Percentiles rank a stretch among this genome's conserved stretches.
phyloP scores from a whole-genome alignment of 2,888 invertebrate species.

The Leucophenga maculata region DNA sequence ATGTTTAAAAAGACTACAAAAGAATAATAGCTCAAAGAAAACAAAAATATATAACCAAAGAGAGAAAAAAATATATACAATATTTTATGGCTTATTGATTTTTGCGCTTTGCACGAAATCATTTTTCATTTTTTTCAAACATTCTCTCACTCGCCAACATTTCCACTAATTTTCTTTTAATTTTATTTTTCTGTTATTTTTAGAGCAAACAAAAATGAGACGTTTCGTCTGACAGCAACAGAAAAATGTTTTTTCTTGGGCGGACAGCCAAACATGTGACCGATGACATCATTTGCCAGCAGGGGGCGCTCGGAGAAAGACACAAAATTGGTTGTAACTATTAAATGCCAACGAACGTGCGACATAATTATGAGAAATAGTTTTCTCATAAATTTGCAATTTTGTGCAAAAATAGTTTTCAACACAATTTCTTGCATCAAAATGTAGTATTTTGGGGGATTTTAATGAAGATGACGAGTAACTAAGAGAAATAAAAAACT shows the following conservation, averaged over 20 bases:
- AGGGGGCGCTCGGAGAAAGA: not conserved
- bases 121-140: conserved; percentile 1
- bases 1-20: not conserved
- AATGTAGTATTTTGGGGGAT: no score
- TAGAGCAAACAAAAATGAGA: not conserved
- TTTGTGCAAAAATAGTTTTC: no score
- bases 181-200: conserved; percentile 10
- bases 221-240: conserved; percentile 1
- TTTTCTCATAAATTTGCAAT: no score
- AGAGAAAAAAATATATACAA: not conserved
- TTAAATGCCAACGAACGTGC: conserved; percentile 1
- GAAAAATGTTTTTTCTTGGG: conserved; percentile 29
- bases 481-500: no score
- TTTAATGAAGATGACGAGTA: no score
- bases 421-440: no score
- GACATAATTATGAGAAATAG: no score
- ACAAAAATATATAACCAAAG: not conserved
- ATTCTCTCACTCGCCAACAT: not conserved
- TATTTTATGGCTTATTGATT: conserved; percentile 18
- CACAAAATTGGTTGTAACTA: not conserved
- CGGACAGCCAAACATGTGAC: conserved; percentile 57
- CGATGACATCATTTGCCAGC: conserved; percentile 53
- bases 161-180: not conserved
- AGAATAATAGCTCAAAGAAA: not conserved
- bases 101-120: not conserved